Evolutionary conservation across 2,797 vertebrate genomes (phyloP), one percentile per base, ranked within the genome.

Genomic region (Sciurus vulgaris): DNA sequence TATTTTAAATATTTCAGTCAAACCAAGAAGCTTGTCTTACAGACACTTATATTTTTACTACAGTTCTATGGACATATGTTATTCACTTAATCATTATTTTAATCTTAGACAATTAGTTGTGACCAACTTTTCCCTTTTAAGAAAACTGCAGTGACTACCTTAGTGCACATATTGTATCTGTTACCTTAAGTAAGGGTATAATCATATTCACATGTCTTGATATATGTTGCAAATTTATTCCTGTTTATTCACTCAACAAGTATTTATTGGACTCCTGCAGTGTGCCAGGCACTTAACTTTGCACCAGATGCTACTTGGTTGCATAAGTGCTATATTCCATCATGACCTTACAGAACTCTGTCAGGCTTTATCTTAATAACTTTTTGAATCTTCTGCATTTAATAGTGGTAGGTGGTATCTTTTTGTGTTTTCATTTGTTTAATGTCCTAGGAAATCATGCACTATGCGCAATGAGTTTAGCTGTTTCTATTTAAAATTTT

Each of bases 1-100:
- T 89, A 63, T 95, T 96, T 94, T 73, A 95, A 82, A 65, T 89
- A 91, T 90, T 87, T 90, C 14, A 86, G 3, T 38, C 24, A 93
- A 87, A 72, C 15, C 10, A 93, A 96, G 54, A 72, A 76, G 28
- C 26, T 81, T 93, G 9, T 51, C 76, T 92, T 86, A 59, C 1
- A 70, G 41, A 77, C 9, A 73, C 2, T 78, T 88, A 22, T 15
- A 49, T 69, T 92, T 96, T 93, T 90, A 93, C 3, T 83, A 30
- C 35, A 28, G 11, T 17, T 86, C 69, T 61, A 24, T 44, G 79
- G 69, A 82, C 3, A n/a, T 77, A 44, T 0, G 3, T 74, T 54
- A 83, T 74, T 94, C 70, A 63, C 15, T 69, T 77, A 65, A 65
- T 15, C 20, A 47, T 61, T 51, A 67, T 38, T 72, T 1, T 44